Conservation (phyloP, 2,797 vertebrate genomes). For the Ambastaia sidthimunki region DNA sequence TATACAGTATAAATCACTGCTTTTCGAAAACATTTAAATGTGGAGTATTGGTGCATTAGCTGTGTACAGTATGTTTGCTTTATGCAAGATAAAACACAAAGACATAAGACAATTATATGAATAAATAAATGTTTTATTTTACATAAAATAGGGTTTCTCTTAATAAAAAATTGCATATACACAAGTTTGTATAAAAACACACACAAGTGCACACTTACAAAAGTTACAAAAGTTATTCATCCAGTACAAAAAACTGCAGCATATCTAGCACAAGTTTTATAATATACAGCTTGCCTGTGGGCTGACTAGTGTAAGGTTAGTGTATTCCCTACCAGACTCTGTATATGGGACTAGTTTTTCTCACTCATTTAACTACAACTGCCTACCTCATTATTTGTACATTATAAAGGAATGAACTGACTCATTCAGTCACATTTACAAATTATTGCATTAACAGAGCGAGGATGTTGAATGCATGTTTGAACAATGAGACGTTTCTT, state of each 20-base stretch:
- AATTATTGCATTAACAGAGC: constrained; percentile 17
- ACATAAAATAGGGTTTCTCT: constrained; percentile 75
- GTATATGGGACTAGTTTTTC: constrained; percentile 31
- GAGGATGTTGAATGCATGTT: background rate
- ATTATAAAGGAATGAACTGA: background rate
- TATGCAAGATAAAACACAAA: background rate
- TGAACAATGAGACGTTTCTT: background rate
- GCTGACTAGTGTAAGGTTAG: constrained; percentile 37
- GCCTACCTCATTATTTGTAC: constrained; percentile 25
- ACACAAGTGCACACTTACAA: constrained; percentile 75
- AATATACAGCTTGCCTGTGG: constrained; percentile 49
- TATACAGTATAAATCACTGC: background rate
- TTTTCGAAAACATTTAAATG: background rate
- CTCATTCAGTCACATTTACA: constrained; percentile 19
- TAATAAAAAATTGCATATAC: constrained; percentile 73
- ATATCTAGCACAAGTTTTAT: constrained; percentile 30
- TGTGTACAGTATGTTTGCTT: background rate
- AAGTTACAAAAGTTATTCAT: constrained; percentile 67
- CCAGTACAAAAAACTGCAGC: constrained; percentile 29
- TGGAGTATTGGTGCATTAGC: background rate
- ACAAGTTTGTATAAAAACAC: constrained; percentile 68
- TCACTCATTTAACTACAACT: constrained; percentile 11
- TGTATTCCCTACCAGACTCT: constrained; percentile 30
- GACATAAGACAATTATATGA: constrained; percentile 37
- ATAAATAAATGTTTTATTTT: constrained; percentile 68